Percentiles rank a stretch among this genome's conserved stretches.
These are phyloP conservation scores for Psilopsiagon aymara DNA, from an alignment of 2,113 vertebrate genomes.

Conservation along the genomic window DNA sequence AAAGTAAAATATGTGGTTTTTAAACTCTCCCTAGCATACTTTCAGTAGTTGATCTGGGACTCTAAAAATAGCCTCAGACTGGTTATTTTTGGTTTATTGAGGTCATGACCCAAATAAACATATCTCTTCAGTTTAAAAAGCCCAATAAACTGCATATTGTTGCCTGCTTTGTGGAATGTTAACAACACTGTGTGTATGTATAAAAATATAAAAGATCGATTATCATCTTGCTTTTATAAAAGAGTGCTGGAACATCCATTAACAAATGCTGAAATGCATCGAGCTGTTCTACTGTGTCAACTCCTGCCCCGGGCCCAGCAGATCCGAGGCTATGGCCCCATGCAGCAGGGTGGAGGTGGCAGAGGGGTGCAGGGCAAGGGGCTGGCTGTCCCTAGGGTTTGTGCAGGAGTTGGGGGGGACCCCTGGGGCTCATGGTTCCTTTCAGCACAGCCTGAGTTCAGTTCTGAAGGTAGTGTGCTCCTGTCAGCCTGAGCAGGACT, in stretches of 20 bases:
- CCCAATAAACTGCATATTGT: not conserved
- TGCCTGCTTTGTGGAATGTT: not conserved
- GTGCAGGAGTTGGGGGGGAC: too few species aligned
- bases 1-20: not conserved
- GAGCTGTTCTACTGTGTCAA: not conserved
- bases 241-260: not conserved
- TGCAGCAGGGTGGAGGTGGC: too few species aligned
- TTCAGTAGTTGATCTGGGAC: not conserved
- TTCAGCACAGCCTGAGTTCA: not conserved
- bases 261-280: not conserved
- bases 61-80: not conserved
- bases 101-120: not conserved
- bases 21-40: not conserved
- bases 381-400: fast-evolving
- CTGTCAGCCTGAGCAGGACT: fast-evolving
- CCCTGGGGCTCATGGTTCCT: fast-evolving
- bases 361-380: not conserved
- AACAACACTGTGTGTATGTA: not conserved
- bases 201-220: not conserved
- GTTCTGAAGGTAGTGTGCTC: not conserved
- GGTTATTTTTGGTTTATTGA: not conserved
- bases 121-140: not conserved
- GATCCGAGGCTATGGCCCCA: fast-evolving
- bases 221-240: not conserved
- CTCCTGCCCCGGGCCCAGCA: not conserved